Evolutionary conservation across 1,140 invertebrate species (phyloP).

Genomic region (Stegodyphus dumicola): DNA sequence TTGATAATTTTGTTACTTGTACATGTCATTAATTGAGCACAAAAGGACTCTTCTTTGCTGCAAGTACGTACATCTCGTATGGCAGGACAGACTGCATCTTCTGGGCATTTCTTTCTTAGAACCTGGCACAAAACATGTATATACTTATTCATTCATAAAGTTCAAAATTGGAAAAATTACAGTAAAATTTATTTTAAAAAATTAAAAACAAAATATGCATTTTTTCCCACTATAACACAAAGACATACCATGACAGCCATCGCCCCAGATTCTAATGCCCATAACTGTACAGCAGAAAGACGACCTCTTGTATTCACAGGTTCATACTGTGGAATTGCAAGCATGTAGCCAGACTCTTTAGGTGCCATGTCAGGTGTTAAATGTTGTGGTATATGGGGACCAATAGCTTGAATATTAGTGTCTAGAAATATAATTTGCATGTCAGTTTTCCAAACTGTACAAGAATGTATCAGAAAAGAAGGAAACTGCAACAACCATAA

Average conservation of each 20-base stretch:
- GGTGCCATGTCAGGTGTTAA: conserved; percentile 44
- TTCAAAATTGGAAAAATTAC: too few species aligned
- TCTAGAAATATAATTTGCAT: conserved; percentile 7
- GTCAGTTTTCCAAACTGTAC: too few species aligned
- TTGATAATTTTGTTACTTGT: conserved; percentile 29
- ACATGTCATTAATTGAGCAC: conserved; percentile 47
- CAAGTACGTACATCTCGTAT: conserved; percentile 29
- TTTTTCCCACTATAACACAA: too few species aligned
- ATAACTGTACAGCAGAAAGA: conserved; percentile 47
- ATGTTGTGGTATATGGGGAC: conserved; percentile 44
- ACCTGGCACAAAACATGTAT: conserved; percentile 14
- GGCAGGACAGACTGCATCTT: conserved; percentile 26
- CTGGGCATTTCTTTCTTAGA: conserved; percentile 38
- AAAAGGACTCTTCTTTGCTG: conserved; percentile 43
- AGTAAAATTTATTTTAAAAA: too few species aligned
- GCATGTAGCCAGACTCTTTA: conserved; percentile 57
- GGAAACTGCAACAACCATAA: too few species aligned
- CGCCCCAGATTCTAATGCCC: conserved; percentile 46
- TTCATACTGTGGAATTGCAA: conserved; percentile 43
- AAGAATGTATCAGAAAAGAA: too few species aligned
- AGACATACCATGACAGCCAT: conserved; percentile 53
- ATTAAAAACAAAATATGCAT: too few species aligned
- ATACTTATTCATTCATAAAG: too few species aligned
- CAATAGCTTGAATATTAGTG: conserved; percentile 45
- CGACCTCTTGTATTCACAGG: conserved; percentile 35